Base-by-base conservation (phyloP, 2,113 vertebrate genomes). In the Anser cygnoides region DNA sequence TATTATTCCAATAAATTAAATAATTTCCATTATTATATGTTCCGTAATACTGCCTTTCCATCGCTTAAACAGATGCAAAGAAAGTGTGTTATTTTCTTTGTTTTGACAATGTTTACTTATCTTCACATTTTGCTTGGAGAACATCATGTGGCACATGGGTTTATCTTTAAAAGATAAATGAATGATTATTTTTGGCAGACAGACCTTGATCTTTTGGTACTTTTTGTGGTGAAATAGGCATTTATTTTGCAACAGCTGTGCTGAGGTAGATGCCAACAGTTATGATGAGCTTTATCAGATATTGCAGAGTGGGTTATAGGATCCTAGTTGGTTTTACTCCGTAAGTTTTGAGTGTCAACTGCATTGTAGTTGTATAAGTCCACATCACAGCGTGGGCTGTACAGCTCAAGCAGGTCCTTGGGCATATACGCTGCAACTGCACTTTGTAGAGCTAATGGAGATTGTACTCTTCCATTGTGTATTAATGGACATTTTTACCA, bases 241-340 rank as follows among this genome's bases (percentile, higher is more conserved):
- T 80, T 76, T 85, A 3, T 55, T 87, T 62, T 76, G 13, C 73
- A 91, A 62, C 37, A 86, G 16, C 28, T 80, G 18, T 63, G 41
- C 41, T 76, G 44, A 71, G 49, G 59, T 88, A 49, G 33, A 65
- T 84, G 26, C 41, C 49, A 82, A 39, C 31, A 58, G 26, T 68
- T 84, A 39, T 8, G 18, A n/a, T 31, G 67, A 88, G 44, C 73
- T 93, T 70, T 13, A 44, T 73, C 31, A 54, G 83, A 8, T 90
- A 13, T 7, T 88, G 78, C 33, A 19, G 63, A 88, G 33, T 33
- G 49, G 41, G 52, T 76, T 88, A 17, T 1, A 55, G 13, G 28
- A 54, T 84, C 49, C 63, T 57, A 78, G 46, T n/a, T 94, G 87
- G 28, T 78, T 87, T 87, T 74, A 59, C 13, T 54, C 43, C 54